phyloP scores from a whole-genome alignment of 1,140 invertebrate genomes.

The Wiebesia pumilae region DNA sequence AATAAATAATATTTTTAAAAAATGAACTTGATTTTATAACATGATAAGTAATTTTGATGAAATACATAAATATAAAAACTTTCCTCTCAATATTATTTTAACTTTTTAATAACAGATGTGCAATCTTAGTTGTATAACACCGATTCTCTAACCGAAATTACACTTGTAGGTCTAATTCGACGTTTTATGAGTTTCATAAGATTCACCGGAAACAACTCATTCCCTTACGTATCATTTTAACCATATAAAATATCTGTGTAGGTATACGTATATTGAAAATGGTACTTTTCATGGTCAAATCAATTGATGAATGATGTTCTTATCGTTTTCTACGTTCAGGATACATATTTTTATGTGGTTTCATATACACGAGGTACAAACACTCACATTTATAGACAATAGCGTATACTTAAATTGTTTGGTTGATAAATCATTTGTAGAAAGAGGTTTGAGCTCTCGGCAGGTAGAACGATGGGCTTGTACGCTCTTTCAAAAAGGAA shows the following conservation, averaged over 20 bases:
- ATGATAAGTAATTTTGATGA: too few relatives aligned
- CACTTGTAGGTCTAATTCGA: not conserved
- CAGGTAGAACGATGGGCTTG: conserved; percentile 49
- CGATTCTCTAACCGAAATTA: not conserved
- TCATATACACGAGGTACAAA: not conserved
- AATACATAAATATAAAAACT: too few relatives aligned
- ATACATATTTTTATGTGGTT: not conserved
- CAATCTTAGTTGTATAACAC: not conserved
- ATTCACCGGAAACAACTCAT: conserved; percentile 18
- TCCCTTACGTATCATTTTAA: not conserved
- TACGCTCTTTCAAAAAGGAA: conserved; percentile 54
- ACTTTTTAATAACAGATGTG: not conserved
- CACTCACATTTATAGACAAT: not conserved
- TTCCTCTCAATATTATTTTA: too few relatives aligned
- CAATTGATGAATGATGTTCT: not conserved
- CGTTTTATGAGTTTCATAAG: not conserved
- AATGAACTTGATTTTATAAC: too few relatives aligned
- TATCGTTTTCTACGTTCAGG: not conserved
- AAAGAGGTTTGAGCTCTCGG: conserved; percentile 49
- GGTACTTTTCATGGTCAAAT: conserved; percentile 26
- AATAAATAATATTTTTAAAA: too few relatives aligned
- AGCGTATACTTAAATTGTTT: not conserved
- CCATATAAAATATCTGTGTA: not conserved
- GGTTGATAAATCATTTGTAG: conserved; percentile 45
- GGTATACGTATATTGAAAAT: not conserved